Base-by-base conservation (phyloP, 1,140 invertebrate genomes). In the Prorops nasuta region DNA sequence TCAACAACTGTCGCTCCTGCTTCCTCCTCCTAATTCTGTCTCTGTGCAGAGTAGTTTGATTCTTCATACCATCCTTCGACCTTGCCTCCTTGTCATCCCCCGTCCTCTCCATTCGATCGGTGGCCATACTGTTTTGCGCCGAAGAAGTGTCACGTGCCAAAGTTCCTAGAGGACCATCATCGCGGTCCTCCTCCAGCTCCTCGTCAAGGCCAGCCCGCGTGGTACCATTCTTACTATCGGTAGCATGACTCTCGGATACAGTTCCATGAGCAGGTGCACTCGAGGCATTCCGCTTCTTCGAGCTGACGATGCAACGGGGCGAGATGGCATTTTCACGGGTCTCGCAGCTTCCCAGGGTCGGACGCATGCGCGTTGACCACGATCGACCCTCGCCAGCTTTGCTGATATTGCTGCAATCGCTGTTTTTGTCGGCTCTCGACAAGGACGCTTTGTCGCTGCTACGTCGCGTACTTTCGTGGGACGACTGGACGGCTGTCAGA, bases 371-470 rank as follows among this genome's bases (percentile, higher is more conserved):
- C 38, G 21, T 24, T 10, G 45, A 37, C 50, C 54, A 41, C 18
- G 56, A 72, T 74, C 68, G 68, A 74, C 69, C 64, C 60, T 67
- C 64, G 50, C 57, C 39, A 35, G 52, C 56, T 35, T 49, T 37
- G 21, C 28, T 44, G 43, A 48, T 51, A 32, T 44, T 10, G 46
- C 15, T 44, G 22, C 51, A 45, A 51, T 62, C 54, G 34, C 10
- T 10, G 24, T 6, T 4, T 10, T 4, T 28, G 4, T 28, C 10
- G 24, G 24, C 24, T 10, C 4, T 28, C 24, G 24, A 28, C 24
- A n/a, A n/a, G n/a, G n/a, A n/a, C n/a, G n/a, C n/a, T n/a, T n/a
- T n/a, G n/a, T n/a, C n/a, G n/a, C n/a, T n/a, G n/a, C n/a, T n/a
- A n/a, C n/a, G n/a, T n/a, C n/a, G n/a, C n/a, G n/a, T n/a, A n/a